phyloP scores from a whole-genome alignment of 2,113 vertebrate genomes.

The Pygathrix nemaeus region DNA sequence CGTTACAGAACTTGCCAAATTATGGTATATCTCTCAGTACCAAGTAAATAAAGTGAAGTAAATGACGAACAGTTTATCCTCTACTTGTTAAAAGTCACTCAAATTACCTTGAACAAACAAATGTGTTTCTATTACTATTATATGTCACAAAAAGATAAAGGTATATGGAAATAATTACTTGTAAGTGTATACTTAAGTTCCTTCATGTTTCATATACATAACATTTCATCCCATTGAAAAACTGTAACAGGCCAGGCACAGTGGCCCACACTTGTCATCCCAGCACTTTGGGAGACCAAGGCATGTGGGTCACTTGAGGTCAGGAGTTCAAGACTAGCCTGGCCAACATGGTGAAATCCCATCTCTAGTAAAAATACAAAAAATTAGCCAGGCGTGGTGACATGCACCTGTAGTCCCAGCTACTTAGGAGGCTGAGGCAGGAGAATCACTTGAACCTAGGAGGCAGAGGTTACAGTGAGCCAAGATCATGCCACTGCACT shows the following conservation, averaged over 20 bases:
- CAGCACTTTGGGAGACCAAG: too few relatives aligned
- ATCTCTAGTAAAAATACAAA: too few relatives aligned
- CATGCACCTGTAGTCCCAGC: too few relatives aligned
- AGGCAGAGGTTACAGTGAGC: too few relatives aligned
- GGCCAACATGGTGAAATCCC: too few relatives aligned
- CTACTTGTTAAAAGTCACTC: conserved; percentile 1
- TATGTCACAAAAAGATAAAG: neutral
- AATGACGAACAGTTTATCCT: conserved; percentile 2
- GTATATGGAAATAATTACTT: neutral
- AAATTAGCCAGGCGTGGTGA: too few relatives aligned
- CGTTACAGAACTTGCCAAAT: conserved; percentile 7
- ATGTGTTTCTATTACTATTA: conserved; percentile 21
- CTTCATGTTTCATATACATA: neutral
- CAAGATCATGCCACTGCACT: too few relatives aligned
- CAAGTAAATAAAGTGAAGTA: conserved; percentile 40
- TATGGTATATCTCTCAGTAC: conserved; percentile 18
- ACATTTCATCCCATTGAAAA: neutral
- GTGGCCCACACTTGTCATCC: too few relatives aligned
- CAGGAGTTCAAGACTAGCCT: too few relatives aligned
- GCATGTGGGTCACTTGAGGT: too few relatives aligned
- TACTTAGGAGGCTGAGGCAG: too few relatives aligned
- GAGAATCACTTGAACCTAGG: too few relatives aligned
- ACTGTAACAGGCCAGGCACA: neutral
- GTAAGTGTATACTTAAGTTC: neutral
- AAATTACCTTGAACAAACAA: conserved; percentile 11